Percentiles rank a stretch among this genome's conserved stretches.
Conservation (phyloP, 2,888 invertebrate species). For the Elysia crispata region DNA sequence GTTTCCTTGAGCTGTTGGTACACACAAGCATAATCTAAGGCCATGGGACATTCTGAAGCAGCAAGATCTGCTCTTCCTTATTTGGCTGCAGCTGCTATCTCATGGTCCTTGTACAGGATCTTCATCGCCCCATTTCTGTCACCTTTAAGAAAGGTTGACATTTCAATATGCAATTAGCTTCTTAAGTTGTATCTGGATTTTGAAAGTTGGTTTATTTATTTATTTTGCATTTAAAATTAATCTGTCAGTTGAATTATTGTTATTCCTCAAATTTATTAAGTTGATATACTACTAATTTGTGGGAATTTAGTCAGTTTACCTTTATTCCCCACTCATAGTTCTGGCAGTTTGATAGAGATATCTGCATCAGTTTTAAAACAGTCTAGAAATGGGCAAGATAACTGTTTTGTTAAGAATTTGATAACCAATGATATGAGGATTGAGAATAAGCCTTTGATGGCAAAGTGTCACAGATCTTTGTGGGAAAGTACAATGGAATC, state of each 20-base stretch:
- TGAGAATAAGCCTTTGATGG: too few species aligned
- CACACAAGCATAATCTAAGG: not conserved
- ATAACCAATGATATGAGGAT: too few species aligned
- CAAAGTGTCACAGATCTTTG: too few species aligned
- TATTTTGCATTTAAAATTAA: not conserved
- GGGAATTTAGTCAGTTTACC: not conserved
- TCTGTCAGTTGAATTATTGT: too few species aligned
- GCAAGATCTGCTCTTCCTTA: constrained; percentile 39
- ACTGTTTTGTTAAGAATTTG: too few species aligned
- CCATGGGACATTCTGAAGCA: not conserved
- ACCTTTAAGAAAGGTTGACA: constrained; percentile 64
- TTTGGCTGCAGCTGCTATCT: constrained; percentile 39
- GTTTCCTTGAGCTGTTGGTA: too few species aligned
- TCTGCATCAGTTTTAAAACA: too few species aligned
- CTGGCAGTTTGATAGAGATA: too few species aligned
- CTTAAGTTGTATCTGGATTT: too few species aligned
- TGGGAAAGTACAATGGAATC: too few species aligned
- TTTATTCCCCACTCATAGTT: not conserved
- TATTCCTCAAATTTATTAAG: too few species aligned
- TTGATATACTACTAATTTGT: not conserved
- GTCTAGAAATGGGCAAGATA: too few species aligned
- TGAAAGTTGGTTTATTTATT: not conserved
- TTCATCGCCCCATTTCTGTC: constrained; percentile 62
- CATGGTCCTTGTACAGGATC: constrained; percentile 58
- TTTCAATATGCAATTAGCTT: constrained; percentile 43